Conservation (phyloP, 2,797 vertebrate species). For the Pogoniulus pusillus region DNA sequence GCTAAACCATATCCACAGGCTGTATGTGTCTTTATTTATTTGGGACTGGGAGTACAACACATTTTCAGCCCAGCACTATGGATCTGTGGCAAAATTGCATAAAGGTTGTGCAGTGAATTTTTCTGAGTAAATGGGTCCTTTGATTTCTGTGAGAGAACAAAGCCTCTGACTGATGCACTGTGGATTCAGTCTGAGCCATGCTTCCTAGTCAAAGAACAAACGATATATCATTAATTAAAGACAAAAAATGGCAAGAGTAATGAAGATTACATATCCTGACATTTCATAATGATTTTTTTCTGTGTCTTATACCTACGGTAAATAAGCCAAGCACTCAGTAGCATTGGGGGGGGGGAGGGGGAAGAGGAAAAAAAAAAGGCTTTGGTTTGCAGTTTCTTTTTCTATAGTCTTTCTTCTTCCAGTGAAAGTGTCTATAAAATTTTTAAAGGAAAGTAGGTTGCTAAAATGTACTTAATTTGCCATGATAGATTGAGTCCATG, state of each 20-base stretch:
- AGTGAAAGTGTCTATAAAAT: constrained; percentile 99
- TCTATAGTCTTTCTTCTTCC: constrained; percentile 90
- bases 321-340: constrained; percentile 71
- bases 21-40: constrained; percentile 62
- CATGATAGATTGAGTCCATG: constrained; percentile 99
- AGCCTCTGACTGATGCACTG: neutral
- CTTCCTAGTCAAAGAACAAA: constrained; percentile 60
- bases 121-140: constrained; percentile 32
- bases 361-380: neutral
- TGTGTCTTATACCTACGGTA: constrained; percentile 70
- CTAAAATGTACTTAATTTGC: constrained; percentile 99
- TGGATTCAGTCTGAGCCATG: constrained; percentile 22
- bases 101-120: constrained; percentile 45
- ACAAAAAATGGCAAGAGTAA: constrained; percentile 34
- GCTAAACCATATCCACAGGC: constrained; percentile 64
- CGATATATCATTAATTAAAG: constrained; percentile 68
- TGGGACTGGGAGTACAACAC: constrained; percentile 9
- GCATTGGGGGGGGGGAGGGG: neutral
- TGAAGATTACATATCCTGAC: constrained; percentile 53
- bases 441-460: constrained; percentile 99
- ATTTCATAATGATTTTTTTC: constrained; percentile 70
- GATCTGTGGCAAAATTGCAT: constrained; percentile 49
- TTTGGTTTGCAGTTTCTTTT: constrained; percentile 84
- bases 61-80: constrained; percentile 29
- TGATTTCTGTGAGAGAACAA: constrained; percentile 45